Base-by-base conservation (phyloP, 2,797 vertebrate genomes). In the Characodon lateralis region DNA sequence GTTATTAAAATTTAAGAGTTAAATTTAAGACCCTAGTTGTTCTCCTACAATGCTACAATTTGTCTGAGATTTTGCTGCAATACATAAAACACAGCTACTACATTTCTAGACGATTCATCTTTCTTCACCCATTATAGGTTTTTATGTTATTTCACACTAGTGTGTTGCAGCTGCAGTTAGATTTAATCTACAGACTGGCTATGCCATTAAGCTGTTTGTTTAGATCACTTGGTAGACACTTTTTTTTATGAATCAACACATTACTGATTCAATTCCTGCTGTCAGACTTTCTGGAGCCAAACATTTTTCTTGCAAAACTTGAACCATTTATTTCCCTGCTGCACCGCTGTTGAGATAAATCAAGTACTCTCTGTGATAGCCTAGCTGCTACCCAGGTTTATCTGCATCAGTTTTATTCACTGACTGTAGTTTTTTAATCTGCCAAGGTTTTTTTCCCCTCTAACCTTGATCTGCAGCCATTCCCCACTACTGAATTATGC, bases 381-480 rank as follows among this genome's bases (percentile, higher is more conserved):
- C 65, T 39, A 24, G 81, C 31, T 71, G 20, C 13, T 61, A 39
- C 55, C 51, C n/a, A 69, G n/a, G 20, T 74, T 78, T 65, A 31
- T 74, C 66, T 78, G 13, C 0, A 24, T 72, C 71, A 18, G 31
- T 74, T 73, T 81, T 59, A 76, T 75, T 78, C 9, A 71, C 1
- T 22, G 48, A 35, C 70, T n/a, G 69, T 68, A 50, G 35, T 85
- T 71, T 74, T 73, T 76, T 59, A 63, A 41, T 80, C 26, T 3
- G 2, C 48, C 43, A 68, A 72, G 48, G 74, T 28, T 76, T 35
- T 75, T 73, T 55, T 43, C 71, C 41, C 26, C 39, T 65, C 48
- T 82, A 63, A 61, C 71, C 59, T 71, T 35, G 22, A 14, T 80
- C 78, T 83, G 69, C 70, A 77, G 69, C 74, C 65, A 82, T 82